These are phyloP conservation scores for Hippasteria phrygiana DNA, from an alignment of 53 echinoderm and acorn worm species.

Conservation along the genomic window DNA sequence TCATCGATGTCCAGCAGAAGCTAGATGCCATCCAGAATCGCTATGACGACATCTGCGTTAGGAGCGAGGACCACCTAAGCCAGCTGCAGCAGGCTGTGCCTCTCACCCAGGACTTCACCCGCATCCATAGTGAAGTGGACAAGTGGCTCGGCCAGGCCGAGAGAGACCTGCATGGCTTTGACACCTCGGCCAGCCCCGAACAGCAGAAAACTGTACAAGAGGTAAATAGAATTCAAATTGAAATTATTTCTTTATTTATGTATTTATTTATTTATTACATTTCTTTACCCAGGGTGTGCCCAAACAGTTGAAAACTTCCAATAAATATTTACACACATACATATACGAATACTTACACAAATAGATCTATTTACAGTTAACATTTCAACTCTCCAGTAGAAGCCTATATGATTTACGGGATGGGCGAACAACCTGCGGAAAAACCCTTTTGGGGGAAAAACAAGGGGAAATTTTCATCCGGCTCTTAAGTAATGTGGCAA, in stretches of 20 bases:
- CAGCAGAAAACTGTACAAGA: slow-evolving; percentile 92
- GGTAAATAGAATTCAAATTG: slow-evolving; percentile 44
- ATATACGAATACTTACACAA: no score
- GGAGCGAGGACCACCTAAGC: slow-evolving; percentile 90
- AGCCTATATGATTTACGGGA: no score
- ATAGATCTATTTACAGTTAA: no score
- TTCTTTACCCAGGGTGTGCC: no score
- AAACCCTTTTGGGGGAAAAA: no score
- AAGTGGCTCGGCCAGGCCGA: slow-evolving; percentile 90
- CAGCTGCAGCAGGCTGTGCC: slow-evolving; percentile 93
- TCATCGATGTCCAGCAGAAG: slow-evolving; percentile 93
- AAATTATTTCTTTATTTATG: no score
- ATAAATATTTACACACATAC: no score
- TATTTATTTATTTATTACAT: neutral
- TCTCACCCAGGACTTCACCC: slow-evolving; percentile 88
- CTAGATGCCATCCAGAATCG: slow-evolving; percentile 93
- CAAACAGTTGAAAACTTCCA: no score
- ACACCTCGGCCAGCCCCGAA: slow-evolving; percentile 81
- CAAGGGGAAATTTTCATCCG: no score
- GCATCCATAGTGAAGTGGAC: slow-evolving; percentile 76
- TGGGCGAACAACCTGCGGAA: no score
- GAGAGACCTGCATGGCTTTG: slow-evolving; percentile 84
- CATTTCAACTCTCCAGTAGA: no score
- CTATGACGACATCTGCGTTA: slow-evolving; percentile 85
- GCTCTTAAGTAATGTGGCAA: no score